Evolutionary conservation across 1,140 invertebrate species (phyloP).

Genomic region (Caenorhabditis brenneri): DNA sequence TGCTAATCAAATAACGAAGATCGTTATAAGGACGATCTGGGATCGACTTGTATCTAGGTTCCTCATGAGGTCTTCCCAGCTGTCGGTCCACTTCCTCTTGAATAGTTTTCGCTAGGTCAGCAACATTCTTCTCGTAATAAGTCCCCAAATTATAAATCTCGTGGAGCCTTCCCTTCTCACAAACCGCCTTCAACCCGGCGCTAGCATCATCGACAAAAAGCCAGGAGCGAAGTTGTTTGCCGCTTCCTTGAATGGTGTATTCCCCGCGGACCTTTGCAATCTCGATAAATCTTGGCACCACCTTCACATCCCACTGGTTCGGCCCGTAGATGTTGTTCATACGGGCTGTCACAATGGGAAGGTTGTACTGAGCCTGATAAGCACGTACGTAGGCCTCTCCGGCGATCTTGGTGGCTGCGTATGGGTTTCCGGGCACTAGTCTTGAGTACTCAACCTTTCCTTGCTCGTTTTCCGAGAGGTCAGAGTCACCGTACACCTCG

Average conservation of each 20-base stretch:
- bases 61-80: constrained; percentile 51
- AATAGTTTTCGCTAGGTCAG: constrained; percentile 60
- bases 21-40: constrained; percentile 71
- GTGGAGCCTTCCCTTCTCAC: constrained; percentile 67
- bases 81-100: constrained; percentile 61
- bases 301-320: constrained; percentile 71
- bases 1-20: constrained; percentile 70
- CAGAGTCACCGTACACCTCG: constrained; percentile 71
- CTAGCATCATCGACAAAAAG: constrained; percentile 71
- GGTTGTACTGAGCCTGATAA: constrained; percentile 57
- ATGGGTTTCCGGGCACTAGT: constrained; percentile 71
- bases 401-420: constrained; percentile 71
- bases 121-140: constrained; percentile 68
- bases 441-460: constrained; percentile 61
- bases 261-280: constrained; percentile 66
- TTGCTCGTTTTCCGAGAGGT: constrained; percentile 58
- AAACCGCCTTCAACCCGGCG: constrained; percentile 68
- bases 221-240: constrained; percentile 64
- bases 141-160: constrained; percentile 72
- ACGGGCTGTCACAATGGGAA: constrained; percentile 71
- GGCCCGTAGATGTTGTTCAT: constrained; percentile 72
- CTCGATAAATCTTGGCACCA: constrained; percentile 71
- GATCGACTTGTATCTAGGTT: constrained; percentile 65
- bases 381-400: constrained; percentile 64
- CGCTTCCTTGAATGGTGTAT: constrained; percentile 70